Percentiles rank a stretch among this genome's conserved stretches.
These are phyloP conservation scores for Spinus olivaceus DNA, from an alignment of 2,797 vertebrate species.

Conservation along the genomic window DNA sequence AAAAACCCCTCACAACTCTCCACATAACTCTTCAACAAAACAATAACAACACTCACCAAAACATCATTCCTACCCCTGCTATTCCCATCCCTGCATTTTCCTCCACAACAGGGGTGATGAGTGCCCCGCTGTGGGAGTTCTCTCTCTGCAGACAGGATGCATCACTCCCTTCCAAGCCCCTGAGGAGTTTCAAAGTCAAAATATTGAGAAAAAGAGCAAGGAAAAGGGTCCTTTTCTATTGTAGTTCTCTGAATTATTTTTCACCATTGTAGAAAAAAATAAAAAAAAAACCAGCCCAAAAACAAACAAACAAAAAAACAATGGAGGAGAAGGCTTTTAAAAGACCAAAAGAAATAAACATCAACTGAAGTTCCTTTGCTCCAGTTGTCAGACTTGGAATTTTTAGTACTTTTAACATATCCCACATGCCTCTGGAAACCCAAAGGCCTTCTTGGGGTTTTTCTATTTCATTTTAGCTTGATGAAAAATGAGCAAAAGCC, in stretches of 20 bases:
- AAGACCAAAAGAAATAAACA: slow-evolving; percentile 44
- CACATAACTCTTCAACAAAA: background rate
- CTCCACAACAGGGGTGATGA: accelerated
- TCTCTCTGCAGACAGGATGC: background rate
- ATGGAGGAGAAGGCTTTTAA: background rate
- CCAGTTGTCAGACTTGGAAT: background rate
- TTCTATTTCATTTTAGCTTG: background rate
- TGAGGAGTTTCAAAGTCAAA: background rate
- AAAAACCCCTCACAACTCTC: background rate
- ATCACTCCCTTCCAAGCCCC: background rate
- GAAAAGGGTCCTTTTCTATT: background rate
- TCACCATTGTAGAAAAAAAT: background rate
- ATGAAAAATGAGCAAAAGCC: background rate
- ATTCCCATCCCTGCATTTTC: background rate
- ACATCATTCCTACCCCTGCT: background rate
- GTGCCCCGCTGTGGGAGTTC: background rate
- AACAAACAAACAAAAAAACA: background rate
- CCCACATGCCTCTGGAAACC: slow-evolving; percentile 6
- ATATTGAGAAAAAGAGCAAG: background rate
- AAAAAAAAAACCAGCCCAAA: background rate
- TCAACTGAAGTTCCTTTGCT: background rate
- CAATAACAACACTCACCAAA: background rate
- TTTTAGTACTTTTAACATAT: slow-evolving; percentile 13
- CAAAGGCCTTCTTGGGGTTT: background rate
- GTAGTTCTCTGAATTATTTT: background rate